Evolutionary conservation across 2,888 invertebrate genomes (phyloP).

Genomic region (Campoletis raptor): DNA sequence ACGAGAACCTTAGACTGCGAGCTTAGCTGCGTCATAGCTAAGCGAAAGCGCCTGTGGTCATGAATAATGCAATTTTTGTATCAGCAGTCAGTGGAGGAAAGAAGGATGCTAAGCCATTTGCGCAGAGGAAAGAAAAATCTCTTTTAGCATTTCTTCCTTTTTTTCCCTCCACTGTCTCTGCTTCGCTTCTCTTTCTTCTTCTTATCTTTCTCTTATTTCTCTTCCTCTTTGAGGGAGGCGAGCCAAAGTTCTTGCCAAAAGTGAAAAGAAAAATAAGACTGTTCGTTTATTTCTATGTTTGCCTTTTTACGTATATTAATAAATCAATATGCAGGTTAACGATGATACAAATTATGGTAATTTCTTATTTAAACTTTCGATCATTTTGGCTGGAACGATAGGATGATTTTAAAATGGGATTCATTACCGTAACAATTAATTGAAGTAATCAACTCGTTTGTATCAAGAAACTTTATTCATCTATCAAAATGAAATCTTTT

Average conservation of each 20-base stretch:
- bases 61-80: constrained; percentile 79
- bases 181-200: background rate
- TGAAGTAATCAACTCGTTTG: background rate
- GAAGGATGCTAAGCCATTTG: constrained; percentile 70
- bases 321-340: background rate
- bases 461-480: background rate
- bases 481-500: background rate
- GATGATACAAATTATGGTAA: background rate
- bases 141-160: background rate
- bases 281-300: background rate
- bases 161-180: background rate
- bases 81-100: constrained; percentile 72
- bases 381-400: background rate
- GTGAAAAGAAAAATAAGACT: background rate
- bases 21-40: constrained; percentile 68
- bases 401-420: background rate
- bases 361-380: background rate
- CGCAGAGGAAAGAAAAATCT: constrained; percentile 33
- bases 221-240: background rate
- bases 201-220: constrained; percentile 5
- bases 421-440: background rate
- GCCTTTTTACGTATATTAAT: background rate
- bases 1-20: constrained; percentile 70
- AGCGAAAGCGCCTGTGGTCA: constrained; percentile 68
- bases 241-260: constrained; percentile 15